phyloP scores from a whole-genome alignment of 2,888 invertebrate species.

The Malthinus seriepunctatus region DNA sequence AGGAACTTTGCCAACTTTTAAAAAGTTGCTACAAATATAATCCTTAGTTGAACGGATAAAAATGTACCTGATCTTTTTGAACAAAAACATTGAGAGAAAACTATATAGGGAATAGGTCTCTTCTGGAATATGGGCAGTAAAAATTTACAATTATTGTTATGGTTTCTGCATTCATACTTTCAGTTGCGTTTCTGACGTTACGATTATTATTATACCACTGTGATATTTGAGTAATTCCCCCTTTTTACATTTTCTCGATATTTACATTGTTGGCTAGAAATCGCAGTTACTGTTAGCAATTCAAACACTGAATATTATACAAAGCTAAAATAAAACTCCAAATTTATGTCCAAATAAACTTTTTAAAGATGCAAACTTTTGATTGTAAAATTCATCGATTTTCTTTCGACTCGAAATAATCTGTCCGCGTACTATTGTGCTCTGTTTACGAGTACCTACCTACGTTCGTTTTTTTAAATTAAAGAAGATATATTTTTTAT shows the following conservation, averaged over 20 bases:
- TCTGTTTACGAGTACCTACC: no score
- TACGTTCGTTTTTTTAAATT: neutral
- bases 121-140: conserved; percentile 21
- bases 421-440: no score
- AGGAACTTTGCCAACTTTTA: conserved; percentile 28
- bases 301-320: neutral
- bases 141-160: conserved; percentile 30
- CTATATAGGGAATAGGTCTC: conserved; percentile 8
- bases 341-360: neutral
- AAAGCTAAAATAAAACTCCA: neutral
- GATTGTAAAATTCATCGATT: neutral
- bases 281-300: conserved; percentile 5
- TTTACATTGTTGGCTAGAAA: conserved; percentile 4
- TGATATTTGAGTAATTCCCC: conserved; percentile 18
- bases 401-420: no score
- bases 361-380: conserved; percentile 3
- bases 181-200: conserved; percentile 14
- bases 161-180: conserved; percentile 21
- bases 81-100: conserved; percentile 17
- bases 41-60: conserved; percentile 24
- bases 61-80: conserved; percentile 25
- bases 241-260: conserved; percentile 3
- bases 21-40: conserved; percentile 24
- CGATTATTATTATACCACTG: conserved; percentile 17
- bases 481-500: conserved; percentile 4